These are phyloP conservation scores for Lottia scabra DNA, from an alignment of 2,888 invertebrate species.

Conservation along the genomic window DNA sequence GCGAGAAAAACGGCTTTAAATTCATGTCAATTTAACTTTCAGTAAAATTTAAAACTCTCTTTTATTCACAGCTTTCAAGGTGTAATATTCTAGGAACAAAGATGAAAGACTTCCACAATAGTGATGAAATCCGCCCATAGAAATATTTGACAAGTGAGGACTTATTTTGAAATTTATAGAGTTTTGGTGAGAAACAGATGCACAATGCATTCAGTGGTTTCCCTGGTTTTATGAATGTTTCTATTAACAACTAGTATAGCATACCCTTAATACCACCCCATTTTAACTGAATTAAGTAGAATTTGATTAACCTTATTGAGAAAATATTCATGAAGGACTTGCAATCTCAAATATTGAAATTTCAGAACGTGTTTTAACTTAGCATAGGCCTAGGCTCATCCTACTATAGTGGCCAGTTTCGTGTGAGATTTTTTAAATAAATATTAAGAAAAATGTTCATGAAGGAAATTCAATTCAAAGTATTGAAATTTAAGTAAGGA, in stretches of 20 bases:
- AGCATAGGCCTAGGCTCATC: too few species aligned
- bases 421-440: too few species aligned
- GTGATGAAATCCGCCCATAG: background rate
- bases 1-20: conserved; percentile 13
- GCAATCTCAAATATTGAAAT: too few species aligned
- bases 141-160: background rate
- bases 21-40: conserved; percentile 3
- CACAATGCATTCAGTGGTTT: too few species aligned
- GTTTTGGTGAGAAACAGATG: background rate
- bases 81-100: background rate
- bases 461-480: too few species aligned
- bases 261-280: background rate
- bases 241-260: too few species aligned
- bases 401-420: too few species aligned
- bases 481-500: too few species aligned
- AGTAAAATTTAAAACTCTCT: conserved; percentile 1
- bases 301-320: background rate
- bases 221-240: too few species aligned
- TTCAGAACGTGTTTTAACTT: too few species aligned
- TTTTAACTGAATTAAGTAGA: background rate
- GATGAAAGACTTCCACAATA: background rate
- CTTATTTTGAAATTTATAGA: background rate
- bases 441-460: too few species aligned
- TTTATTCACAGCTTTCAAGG: background rate
- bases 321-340: background rate